phyloP scores from a whole-genome alignment of 2,888 invertebrate species.

The Dolichomitus sp. region DNA sequence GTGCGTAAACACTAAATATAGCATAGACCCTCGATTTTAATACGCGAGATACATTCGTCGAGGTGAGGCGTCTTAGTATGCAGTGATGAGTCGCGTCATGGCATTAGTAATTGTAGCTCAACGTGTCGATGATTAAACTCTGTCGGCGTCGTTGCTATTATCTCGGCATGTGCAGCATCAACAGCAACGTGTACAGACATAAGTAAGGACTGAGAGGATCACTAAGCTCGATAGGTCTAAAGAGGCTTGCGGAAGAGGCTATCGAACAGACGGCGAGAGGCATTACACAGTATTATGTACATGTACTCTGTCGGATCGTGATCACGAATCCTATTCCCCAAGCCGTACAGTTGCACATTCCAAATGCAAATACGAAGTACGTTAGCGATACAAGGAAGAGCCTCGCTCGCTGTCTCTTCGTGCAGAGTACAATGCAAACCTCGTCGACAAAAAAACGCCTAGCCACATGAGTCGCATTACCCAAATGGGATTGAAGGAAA shows the following conservation, averaged over 20 bases:
- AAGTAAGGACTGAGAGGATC: background rate
- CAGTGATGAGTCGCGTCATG: slow-evolving; percentile 20
- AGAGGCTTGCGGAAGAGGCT: slow-evolving; percentile 4
- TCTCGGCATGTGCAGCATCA: slow-evolving; percentile 17
- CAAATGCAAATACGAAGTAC: slow-evolving; percentile 57
- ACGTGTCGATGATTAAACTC: slow-evolving; percentile 49
- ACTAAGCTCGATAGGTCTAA: background rate
- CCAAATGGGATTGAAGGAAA: background rate
- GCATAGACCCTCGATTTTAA: slow-evolving; percentile 45
- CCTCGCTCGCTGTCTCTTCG: slow-evolving; percentile 4
- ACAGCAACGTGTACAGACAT: slow-evolving; percentile 1
- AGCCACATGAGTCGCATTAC: background rate
- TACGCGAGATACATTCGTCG: slow-evolving; percentile 51
- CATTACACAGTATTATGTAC: slow-evolving; percentile 37
- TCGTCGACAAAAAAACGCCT: slow-evolving; percentile 12
- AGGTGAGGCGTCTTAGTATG: slow-evolving; percentile 8
- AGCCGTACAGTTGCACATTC: slow-evolving; percentile 27
- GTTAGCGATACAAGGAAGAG: slow-evolving; percentile 9
- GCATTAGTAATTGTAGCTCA: slow-evolving; percentile 17
- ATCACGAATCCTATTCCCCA: slow-evolving; percentile 51
- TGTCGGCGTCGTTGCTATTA: background rate
- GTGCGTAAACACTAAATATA: slow-evolving; percentile 68
- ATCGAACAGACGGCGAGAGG: background rate
- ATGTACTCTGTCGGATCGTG: slow-evolving; percentile 27
- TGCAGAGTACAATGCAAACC: slow-evolving; percentile 18